Base-by-base conservation (phyloP, 2,888 invertebrate species). In the Tenthredo distinguenda region DNA sequence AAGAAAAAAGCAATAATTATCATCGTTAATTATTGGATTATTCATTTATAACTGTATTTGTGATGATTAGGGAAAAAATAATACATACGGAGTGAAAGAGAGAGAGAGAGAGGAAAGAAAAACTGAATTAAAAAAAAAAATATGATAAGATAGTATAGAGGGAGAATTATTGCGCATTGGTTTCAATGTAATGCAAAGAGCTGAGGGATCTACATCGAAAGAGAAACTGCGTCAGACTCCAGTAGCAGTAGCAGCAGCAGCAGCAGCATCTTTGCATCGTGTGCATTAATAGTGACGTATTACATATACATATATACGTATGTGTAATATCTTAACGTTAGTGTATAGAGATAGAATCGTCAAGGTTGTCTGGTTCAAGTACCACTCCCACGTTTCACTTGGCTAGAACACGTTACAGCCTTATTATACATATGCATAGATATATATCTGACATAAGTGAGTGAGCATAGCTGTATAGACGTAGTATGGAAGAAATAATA, bases 331-430 rank as follows among this genome's bases (percentile, higher is more conserved):
- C 26, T 62, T n/a, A n/a, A 21, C 2, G 62, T 68, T 68, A 18
- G 12, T 21, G 6, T 43, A 43, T 21, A 74, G 43, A 43, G 77
- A 77, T 55, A 88, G 90, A 88, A 88, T 88, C 86, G 87, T 88
- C 90, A 90, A 91, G 91, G 91, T 87, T 91, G 89, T 86, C 91
- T 89, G 90, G 91, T 91, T 90, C 88, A 87, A 88, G 89, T 90
- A 89, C 89, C 90, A 90, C 89, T 90, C 89, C 90, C 89, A 88
- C 88, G 71, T 77, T 50, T 55, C 50, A 55, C 77, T 31, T 55
- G 31, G 15, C 72, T 40, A 68, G 34, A 68, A 31, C 68, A 68
- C 18, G 55, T 55, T 55, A 55, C 55, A 55, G n/a, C n/a, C n/a
- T n/a, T 7, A n/a, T 55, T n/a, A 9, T 26, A 47, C 47, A 76